These are phyloP conservation scores for Danaus plexippus DNA, from an alignment of 1,140 invertebrate genomes.

Conservation along the genomic window DNA sequence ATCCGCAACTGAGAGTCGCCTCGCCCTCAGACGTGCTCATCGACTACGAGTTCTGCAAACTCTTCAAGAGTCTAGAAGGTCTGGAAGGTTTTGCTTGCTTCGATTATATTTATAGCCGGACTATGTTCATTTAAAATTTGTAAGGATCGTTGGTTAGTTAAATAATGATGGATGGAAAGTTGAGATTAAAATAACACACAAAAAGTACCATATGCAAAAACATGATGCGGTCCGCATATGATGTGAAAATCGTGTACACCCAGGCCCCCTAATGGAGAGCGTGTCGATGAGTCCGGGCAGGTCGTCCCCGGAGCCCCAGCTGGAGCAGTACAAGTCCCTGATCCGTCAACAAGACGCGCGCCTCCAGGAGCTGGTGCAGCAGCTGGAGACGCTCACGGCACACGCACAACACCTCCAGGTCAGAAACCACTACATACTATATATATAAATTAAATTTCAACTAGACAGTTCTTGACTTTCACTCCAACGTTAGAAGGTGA, in stretches of 20 bases:
- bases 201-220: too few species aligned
- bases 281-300: constrained; percentile 20
- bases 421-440: neutral
- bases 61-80: constrained; percentile 87
- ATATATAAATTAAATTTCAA: neutral
- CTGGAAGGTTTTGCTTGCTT: too few species aligned
- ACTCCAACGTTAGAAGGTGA: too few species aligned
- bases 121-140: too few species aligned
- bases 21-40: constrained; percentile 86
- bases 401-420: constrained; percentile 74
- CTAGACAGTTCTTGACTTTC: too few species aligned
- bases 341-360: constrained; percentile 89
- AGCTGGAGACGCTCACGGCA: constrained; percentile 68
- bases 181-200: too few species aligned
- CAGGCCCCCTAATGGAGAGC: constrained; percentile 42
- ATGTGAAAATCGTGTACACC: too few species aligned
- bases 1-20: constrained; percentile 88
- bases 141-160: too few species aligned
- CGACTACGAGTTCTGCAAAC: constrained; percentile 95
- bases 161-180: too few species aligned
- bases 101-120: too few species aligned
- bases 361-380: constrained; percentile 76
- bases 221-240: too few species aligned
- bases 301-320: constrained; percentile 38
- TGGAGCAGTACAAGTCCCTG: constrained; percentile 89